A percentile compares a stretch with the other conserved stretches of the same genome.
phyloP scores from a whole-genome alignment of 2,797 vertebrate species.

The Atherinosoma microstoma region DNA sequence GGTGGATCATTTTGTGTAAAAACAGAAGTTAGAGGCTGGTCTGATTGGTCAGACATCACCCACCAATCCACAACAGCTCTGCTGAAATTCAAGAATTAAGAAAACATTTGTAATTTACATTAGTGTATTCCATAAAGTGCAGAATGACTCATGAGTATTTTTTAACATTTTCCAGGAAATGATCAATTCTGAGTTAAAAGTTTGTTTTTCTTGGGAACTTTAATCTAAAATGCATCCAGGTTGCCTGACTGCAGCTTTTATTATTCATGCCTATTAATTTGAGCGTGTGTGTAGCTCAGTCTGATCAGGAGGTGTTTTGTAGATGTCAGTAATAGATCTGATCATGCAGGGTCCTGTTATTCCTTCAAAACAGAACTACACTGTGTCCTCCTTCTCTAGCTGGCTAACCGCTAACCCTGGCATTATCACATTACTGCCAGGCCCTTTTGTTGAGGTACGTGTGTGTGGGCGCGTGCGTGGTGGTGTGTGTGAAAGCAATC shows the following conservation, averaged over 20 bases:
- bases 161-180: background rate
- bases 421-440: slow-evolving; percentile 99
- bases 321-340: slow-evolving; percentile 31
- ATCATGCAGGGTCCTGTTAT: slow-evolving; percentile 17
- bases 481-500: slow-evolving; percentile 32
- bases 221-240: background rate
- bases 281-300: slow-evolving; percentile 14
- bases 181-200: background rate
- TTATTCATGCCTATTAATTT: slow-evolving; percentile 18
- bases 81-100: background rate
- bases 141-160: background rate
- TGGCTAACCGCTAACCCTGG: slow-evolving; percentile 90
- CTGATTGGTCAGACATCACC: background rate
- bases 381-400: slow-evolving; percentile 77
- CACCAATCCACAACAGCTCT: background rate
- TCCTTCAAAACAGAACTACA: slow-evolving; percentile 52
- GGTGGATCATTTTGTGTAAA: no score
- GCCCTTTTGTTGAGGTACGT: slow-evolving; percentile 90
- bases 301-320: slow-evolving; percentile 24
- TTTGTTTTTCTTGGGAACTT: background rate
- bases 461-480: slow-evolving; percentile 56
- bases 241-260: background rate
- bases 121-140: background rate
- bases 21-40: background rate
- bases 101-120: background rate